phyloP scores from a whole-genome alignment of 2,888 invertebrate genomes.

The Oscheius myriophilus region DNA sequence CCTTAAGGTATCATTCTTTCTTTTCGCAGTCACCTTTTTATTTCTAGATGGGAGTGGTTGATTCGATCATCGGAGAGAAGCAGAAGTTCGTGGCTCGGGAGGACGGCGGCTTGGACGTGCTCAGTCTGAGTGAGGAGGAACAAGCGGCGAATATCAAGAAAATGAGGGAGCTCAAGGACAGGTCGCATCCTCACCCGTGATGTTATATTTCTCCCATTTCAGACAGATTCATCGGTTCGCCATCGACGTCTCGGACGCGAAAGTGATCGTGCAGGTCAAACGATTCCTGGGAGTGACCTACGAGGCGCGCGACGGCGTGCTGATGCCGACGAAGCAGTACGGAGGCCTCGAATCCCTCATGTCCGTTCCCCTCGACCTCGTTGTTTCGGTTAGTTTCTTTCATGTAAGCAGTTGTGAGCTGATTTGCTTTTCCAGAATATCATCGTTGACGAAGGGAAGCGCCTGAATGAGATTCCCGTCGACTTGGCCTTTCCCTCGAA shows the following conservation, averaged over 20 bases:
- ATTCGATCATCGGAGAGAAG: constrained; percentile 38
- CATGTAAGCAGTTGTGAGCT: no score
- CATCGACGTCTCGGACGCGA: constrained; percentile 37
- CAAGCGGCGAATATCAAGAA: constrained; percentile 24
- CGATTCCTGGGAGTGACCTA: constrained; percentile 45
- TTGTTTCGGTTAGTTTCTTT: constrained; percentile 35
- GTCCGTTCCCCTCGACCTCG: constrained; percentile 37
- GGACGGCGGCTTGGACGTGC: constrained; percentile 36
- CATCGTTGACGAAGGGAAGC: constrained; percentile 36
- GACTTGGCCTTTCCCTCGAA: constrained; percentile 38
- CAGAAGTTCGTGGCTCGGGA: constrained; percentile 25
- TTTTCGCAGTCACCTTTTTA: background rate
- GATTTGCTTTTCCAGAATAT: constrained; percentile 34
- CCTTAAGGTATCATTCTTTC: constrained; percentile 76
- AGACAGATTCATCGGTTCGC: constrained; percentile 47
- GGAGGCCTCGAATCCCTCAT: constrained; percentile 16
- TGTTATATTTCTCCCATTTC: background rate
- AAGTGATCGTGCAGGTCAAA: constrained; percentile 39
- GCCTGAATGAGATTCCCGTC: constrained; percentile 38
- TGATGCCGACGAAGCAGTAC: constrained; percentile 38
- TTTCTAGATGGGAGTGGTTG: constrained; percentile 36
- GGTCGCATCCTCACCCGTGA: background rate
- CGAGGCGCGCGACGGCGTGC: constrained; percentile 21
- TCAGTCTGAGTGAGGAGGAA: constrained; percentile 38
- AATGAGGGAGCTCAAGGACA: constrained; percentile 30